Conservation (phyloP, 2,888 invertebrate species). For the Drosophila phalerata region DNA sequence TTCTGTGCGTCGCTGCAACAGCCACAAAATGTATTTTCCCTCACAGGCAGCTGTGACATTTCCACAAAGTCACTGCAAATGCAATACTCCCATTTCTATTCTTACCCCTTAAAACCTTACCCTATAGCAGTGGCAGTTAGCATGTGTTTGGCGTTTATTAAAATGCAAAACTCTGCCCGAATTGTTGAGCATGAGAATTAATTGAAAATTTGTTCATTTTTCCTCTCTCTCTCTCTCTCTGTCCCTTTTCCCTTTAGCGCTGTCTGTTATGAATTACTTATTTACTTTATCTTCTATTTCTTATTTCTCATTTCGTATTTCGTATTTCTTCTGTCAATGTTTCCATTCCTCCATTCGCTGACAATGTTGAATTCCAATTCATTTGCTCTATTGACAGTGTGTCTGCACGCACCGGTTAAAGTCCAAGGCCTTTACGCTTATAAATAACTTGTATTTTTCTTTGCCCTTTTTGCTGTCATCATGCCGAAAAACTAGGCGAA, state of each 20-base stretch:
- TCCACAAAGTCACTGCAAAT: conserved; percentile 49
- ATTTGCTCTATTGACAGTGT: conserved; percentile 68
- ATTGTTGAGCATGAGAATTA: conserved; percentile 59
- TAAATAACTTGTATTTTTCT: conserved; percentile 68
- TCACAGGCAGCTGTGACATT: conserved; percentile 70
- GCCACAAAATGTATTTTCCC: conserved; percentile 75
- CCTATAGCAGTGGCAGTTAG: conserved; percentile 43
- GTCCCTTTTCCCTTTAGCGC: not conserved
- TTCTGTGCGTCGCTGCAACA: conserved; percentile 62
- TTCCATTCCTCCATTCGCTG: conserved; percentile 23
- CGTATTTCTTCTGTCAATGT: conserved; percentile 22
- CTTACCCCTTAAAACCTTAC: not conserved
- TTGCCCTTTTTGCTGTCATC: conserved; percentile 43
- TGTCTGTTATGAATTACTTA: conserved; percentile 15
- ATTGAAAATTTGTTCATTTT: conserved; percentile 68
- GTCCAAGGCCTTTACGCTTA: conserved; percentile 64
- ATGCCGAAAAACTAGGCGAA: conserved; percentile 47
- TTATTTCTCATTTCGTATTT: conserved; percentile 12
- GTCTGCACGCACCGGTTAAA: conserved; percentile 62
- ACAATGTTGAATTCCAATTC: conserved; percentile 43
- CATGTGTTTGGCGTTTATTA: conserved; percentile 71
- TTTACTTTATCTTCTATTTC: not conserved
- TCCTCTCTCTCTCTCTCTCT: not conserved
- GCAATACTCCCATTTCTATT: not conserved
- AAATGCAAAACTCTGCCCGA: conserved; percentile 59